Base-by-base conservation (phyloP, 2,888 invertebrate genomes). In the Folsomia manolachei region DNA sequence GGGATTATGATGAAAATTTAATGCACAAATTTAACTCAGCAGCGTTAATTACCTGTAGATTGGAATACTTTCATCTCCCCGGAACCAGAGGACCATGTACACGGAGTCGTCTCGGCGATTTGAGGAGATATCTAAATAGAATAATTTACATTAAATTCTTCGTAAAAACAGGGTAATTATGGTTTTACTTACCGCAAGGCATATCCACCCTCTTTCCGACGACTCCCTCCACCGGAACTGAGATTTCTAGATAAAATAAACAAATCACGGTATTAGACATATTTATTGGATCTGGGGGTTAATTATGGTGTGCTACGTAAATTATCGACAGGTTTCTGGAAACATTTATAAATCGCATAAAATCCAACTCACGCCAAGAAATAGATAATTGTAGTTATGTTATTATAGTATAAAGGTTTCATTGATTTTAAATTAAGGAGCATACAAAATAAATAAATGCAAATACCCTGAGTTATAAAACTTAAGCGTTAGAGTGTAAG, bases 71-170 rank as follows among this genome's bases (percentile, higher is more conserved):
- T 79, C 80, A 69, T 79, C 79, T 67, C 81, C 81, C 60, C 81
- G 74, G 85, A 93, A 94, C 94, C 94, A 94, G 52, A 94, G 87
- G 79, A 94, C 93, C 92, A 93, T 92, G 82, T 90, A 91, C 72
- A 93, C 92, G 27, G 90, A 89, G 85, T 93, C 93, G 82, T 92
- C 90, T 73, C 90, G 87, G 82, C 91, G 90, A 78, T 89, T 87
- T 14, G 94, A 90, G 80, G 89, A 89, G 80, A 95, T 56, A 39
- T 9, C 39, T 4, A 39, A 39, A 39, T n/a, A n/a, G n/a, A n/a
- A n/a, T n/a, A n/a, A n/a, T n/a, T n/a, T n/a, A n/a, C n/a, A n/a
- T n/a, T n/a, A n/a, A n/a, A n/a, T n/a, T n/a, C n/a, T n/a, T n/a
- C n/a, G n/a, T n/a, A n/a, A n/a, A n/a, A n/a, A n/a, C n/a, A n/a